Conservation (phyloP, 2,113 vertebrate species). For the Prinia subflava region DNA sequence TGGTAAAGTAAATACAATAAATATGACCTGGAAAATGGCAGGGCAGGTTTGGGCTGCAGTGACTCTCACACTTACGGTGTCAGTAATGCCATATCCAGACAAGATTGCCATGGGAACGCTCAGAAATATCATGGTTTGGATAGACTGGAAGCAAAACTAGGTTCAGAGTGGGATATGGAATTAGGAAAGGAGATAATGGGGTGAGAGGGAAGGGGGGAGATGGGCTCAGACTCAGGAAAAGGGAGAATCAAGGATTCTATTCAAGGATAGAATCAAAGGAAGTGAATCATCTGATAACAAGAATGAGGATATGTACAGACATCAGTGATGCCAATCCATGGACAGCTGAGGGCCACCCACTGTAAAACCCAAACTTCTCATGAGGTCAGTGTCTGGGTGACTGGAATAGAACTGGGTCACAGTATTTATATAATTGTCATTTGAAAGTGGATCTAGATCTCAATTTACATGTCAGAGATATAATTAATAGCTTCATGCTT, state of each 20-base stretch:
- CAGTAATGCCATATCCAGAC: background rate
- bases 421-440: no score
- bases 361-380: background rate
- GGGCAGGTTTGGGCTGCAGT: background rate
- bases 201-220: background rate
- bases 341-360: background rate
- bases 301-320: background rate
- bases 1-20: background rate
- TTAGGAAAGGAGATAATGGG: background rate
- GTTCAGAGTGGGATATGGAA: background rate
- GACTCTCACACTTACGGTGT: accelerated
- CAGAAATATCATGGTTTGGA: background rate
- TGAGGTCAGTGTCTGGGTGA: background rate
- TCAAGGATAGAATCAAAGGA: background rate
- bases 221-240: background rate
- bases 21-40: background rate
- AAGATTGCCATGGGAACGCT: background rate
- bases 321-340: background rate
- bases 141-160: background rate
- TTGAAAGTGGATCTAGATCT: background rate
- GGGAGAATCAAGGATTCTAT: background rate
- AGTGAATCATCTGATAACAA: background rate
- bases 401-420: accelerated
- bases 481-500: background rate
- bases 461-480: background rate